Evolutionary conservation across 1,140 invertebrate species (phyloP).

Genomic region (Drosophila arizonae): DNA sequence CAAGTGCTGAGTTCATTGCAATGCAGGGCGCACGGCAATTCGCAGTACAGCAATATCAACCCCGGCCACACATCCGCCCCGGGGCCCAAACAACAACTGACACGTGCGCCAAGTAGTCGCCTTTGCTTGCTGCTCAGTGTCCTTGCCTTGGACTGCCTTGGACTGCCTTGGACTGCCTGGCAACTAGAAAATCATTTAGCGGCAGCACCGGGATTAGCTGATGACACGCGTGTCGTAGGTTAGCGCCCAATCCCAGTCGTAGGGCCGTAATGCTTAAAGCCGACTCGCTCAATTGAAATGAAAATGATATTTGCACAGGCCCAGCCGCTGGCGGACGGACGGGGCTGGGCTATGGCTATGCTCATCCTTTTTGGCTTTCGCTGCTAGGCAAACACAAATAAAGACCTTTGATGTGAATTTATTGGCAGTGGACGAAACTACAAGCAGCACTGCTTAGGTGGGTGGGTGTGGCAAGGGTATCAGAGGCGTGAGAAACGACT

Average conservation of each 20-base stretch:
- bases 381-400: constrained; percentile 80
- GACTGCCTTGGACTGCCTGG: constrained; percentile 50
- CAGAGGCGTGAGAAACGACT: constrained; percentile 64
- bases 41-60: constrained; percentile 17
- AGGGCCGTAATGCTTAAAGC: constrained; percentile 56
- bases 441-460: background rate
- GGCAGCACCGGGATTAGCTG: constrained; percentile 74
- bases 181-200: constrained; percentile 69
- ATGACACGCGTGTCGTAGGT: constrained; percentile 76
- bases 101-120: constrained; percentile 54
- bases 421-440: constrained; percentile 66
- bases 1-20: constrained; percentile 78
- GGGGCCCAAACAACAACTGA: constrained; percentile 51
- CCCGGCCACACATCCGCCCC: constrained; percentile 14
- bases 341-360: background rate
- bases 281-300: constrained; percentile 75
- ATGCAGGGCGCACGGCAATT: constrained; percentile 55
- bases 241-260: constrained; percentile 37
- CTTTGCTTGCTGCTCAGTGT: constrained; percentile 17
- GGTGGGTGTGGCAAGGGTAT: background rate
- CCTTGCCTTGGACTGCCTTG: constrained; percentile 22
- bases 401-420: constrained; percentile 82
- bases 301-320: constrained; percentile 80
- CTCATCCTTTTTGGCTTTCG: constrained; percentile 74
- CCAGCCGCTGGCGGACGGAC: constrained; percentile 37